These are phyloP conservation scores for Chaunax sp. DNA, from an alignment of 2,797 vertebrate species.

Conservation along the genomic window DNA sequence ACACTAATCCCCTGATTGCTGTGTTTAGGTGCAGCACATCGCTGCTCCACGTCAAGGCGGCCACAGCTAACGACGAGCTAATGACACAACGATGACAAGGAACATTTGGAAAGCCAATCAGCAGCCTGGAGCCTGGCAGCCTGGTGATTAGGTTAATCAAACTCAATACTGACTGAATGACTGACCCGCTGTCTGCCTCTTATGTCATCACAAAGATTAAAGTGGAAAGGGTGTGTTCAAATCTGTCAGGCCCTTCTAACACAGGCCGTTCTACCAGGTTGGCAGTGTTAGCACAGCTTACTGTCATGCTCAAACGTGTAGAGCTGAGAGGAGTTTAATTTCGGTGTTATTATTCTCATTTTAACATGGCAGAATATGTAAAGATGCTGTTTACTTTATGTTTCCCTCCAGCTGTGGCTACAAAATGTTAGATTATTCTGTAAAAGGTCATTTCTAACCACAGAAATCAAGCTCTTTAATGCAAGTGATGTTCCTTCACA, in stretches of 20 bases:
- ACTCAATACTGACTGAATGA: conserved; percentile 69
- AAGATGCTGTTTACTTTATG: not conserved
- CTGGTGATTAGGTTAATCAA: conserved; percentile 81
- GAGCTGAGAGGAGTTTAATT: not conserved
- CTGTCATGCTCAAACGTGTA: conserved; percentile 8
- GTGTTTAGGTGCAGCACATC: conserved; percentile 76
- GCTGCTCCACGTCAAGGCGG: conserved; percentile 77
- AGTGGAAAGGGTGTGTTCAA: conserved; percentile 59
- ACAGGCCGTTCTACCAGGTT: conserved; percentile 55
- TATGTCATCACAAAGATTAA: conserved; percentile 79
- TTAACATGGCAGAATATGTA: not conserved
- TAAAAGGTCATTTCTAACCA: not conserved
- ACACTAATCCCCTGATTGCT: conserved; percentile 81
- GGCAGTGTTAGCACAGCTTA: conserved; percentile 47
- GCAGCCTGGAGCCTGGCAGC: conserved; percentile 66
- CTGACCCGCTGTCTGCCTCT: conserved; percentile 68
- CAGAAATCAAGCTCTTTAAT: not conserved
- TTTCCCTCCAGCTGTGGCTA: not conserved
- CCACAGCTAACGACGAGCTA: conserved; percentile 76
- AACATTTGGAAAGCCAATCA: conserved; percentile 80
- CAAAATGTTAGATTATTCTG: too few relatives aligned
- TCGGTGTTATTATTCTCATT: not conserved
- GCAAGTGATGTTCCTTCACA: not conserved
- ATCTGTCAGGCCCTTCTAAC: conserved; percentile 51
- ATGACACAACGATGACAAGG: conserved; percentile 80